Evolutionary conservation across 1,140 invertebrate genomes (phyloP).

Genomic region (Trypoxylus dichotomus): DNA sequence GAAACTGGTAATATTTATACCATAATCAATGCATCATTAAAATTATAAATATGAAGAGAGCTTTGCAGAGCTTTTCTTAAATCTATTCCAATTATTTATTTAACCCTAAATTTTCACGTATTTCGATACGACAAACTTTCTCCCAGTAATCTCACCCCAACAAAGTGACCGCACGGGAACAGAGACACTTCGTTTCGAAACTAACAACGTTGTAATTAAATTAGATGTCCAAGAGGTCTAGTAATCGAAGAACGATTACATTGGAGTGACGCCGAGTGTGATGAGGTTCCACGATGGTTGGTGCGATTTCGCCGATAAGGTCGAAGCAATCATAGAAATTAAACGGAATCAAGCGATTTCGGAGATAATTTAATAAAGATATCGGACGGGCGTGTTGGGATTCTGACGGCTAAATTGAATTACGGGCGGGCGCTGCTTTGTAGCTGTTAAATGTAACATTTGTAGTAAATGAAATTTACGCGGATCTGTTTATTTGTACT

Average conservation of each 20-base stretch:
- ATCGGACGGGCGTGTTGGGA: constrained; percentile 6
- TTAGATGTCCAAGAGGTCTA: constrained; percentile 6
- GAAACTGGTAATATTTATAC: too few species aligned
- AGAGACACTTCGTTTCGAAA: not conserved
- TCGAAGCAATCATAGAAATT: constrained; percentile 22
- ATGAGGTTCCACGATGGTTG: constrained; percentile 16
- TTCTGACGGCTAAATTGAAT: constrained; percentile 9
- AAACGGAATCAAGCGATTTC: constrained; percentile 19
- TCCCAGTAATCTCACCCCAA: not conserved
- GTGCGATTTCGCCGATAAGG: not conserved
- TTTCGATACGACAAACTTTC: not conserved
- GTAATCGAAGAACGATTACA: constrained; percentile 18
- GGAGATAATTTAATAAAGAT: constrained; percentile 21
- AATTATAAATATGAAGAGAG: too few species aligned
- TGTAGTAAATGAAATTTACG: not conserved
- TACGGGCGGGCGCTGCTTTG: not conserved
- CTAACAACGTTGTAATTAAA: not conserved
- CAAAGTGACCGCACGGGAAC: not conserved
- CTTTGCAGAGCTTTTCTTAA: too few species aligned
- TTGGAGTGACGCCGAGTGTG: constrained; percentile 12
- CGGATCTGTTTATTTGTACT: not conserved
- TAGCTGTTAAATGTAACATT: constrained; percentile 2
- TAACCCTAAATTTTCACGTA: too few species aligned
- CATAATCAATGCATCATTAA: too few species aligned
- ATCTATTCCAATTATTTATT: too few species aligned